phyloP scores from a whole-genome alignment of 2,797 vertebrate genomes.

The Otus scops region DNA sequence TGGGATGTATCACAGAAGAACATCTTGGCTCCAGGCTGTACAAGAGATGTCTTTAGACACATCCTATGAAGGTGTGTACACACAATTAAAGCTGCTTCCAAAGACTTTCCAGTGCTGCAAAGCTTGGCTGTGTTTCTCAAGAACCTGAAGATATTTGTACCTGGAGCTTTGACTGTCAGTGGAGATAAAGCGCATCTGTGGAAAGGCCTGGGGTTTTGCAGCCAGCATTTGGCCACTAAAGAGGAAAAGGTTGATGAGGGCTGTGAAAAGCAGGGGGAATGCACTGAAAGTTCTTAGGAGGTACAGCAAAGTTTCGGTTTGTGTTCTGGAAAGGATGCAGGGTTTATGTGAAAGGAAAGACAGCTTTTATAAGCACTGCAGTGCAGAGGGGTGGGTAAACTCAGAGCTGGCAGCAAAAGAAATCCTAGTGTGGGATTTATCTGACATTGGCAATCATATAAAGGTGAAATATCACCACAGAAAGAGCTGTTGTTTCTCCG shows the following conservation, averaged over 20 bases:
- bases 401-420: background rate
- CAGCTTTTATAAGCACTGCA: background rate
- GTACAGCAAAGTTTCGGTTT: background rate
- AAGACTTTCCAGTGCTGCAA: background rate
- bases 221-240: background rate
- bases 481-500: background rate
- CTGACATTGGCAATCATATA: background rate
- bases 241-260: background rate
- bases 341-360: background rate
- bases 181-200: background rate
- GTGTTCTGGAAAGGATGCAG: background rate
- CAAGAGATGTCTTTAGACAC: background rate
- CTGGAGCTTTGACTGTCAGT: background rate
- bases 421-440: background rate
- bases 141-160: background rate
- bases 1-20: background rate
- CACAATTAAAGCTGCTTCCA: background rate
- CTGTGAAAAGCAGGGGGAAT: background rate
- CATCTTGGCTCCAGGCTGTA: background rate
- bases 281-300: background rate
- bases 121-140: background rate
- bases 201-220: background rate
- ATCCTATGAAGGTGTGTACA: fast-evolving
- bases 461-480: background rate
- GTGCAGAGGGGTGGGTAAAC: background rate